Base-by-base conservation (phyloP, 2,888 invertebrate genomes). In the Drosophila hamatofila region DNA sequence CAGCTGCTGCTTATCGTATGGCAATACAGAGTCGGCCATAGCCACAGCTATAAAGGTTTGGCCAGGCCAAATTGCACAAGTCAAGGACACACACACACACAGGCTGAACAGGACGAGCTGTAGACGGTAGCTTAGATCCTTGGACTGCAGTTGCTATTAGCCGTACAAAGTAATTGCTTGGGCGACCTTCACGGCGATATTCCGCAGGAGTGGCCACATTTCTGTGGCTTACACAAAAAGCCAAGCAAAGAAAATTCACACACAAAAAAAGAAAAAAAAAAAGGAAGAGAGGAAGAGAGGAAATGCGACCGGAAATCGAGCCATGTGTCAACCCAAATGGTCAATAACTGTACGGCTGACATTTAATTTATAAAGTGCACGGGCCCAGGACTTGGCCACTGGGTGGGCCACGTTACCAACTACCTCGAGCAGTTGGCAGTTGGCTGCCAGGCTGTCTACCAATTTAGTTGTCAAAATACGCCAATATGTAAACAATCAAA, bases 401-500 rank as follows among this genome's bases (percentile, higher is more conserved):
- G 82, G 80, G 80, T 80, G 80, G 74, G 55, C 76, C 27, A 9
- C 9, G 30, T 9, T 2, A 30, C 30, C 30, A 27, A 2, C 27
- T 8, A 27, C 27, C 27, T 8, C 27, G 1, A 27, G 8, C 30
- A 30, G 30, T 30, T 30, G 21, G 11, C 37, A 65, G 46, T 75
- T 79, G 69, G 78, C 78, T 66, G 78, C 76, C 80, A 25, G 58
- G 21, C 63, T 67, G 78, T 76, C 78, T 79, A 63, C 37, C 85
- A 79, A 88, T 88, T 81, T 86, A 89, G 88, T 84, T 88, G 89
- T 89, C 88, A 88, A 86, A 88, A 89, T 84, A 88, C 76, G 80
- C 68, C 72, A 76, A 81, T 79, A 84, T 69, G 81, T 81, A 84
- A 81, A 89, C 81, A 87, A 80, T 76, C 70, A 67, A 51, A 59